Conservation (phyloP, 2,797 vertebrate species). For the Anas bahamensis region DNA sequence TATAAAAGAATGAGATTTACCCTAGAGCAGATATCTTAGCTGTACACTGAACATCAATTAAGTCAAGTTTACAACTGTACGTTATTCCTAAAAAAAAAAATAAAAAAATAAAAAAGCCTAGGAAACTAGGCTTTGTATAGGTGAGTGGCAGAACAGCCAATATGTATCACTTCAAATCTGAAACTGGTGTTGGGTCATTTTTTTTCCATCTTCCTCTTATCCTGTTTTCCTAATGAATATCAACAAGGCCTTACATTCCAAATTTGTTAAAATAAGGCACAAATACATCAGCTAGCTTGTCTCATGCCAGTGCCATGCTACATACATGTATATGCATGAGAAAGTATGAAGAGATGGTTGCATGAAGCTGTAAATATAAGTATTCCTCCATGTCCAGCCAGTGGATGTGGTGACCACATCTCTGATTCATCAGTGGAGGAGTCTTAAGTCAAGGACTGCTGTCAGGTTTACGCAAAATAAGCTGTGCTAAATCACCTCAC, state of each 20-base stretch:
- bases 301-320: neutral
- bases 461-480: neutral
- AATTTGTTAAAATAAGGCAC: neutral
- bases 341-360: neutral
- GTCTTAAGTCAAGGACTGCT: neutral
- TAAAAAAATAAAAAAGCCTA: neutral
- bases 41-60: neutral
- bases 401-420: neutral
- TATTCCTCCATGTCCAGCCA: neutral
- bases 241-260: neutral
- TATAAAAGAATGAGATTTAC: neutral
- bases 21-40: neutral
- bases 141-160: neutral
- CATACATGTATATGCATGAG: too few relatives aligned
- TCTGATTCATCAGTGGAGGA: neutral
- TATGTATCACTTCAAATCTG: neutral
- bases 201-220: neutral
- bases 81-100: neutral
- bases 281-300: neutral
- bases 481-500: neutral
- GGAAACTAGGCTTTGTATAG: neutral
- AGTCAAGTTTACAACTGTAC: neutral
- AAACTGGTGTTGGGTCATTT: neutral
- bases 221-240: neutral
- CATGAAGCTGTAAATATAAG: neutral